phyloP scores from a whole-genome alignment of 2,888 invertebrate genomes.

The Carpatolechia fugitivella region DNA sequence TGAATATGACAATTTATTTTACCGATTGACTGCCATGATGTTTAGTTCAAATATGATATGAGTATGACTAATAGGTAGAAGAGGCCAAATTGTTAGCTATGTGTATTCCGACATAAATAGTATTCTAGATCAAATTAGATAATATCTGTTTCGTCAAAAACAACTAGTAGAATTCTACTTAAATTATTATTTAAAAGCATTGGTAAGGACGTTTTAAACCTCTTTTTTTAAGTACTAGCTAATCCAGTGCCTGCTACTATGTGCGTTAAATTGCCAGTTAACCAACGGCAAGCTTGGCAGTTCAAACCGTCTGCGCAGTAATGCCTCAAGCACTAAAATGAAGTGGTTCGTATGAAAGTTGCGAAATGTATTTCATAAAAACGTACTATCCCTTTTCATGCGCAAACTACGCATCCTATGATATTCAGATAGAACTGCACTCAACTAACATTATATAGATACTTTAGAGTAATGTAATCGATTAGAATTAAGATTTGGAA shows the following conservation, averaged over 20 bases:
- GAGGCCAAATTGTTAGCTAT: conserved; percentile 10
- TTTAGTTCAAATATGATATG: conserved; percentile 35
- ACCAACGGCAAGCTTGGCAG: no score
- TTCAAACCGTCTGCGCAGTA: background rate
- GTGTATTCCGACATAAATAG: background rate
- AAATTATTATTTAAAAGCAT: no score
- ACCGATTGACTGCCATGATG: conserved; percentile 59
- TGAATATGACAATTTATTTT: conserved; percentile 47
- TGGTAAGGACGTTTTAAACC: no score
- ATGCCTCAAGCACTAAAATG: background rate
- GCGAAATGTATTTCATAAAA: background rate
- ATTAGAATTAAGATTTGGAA: conserved; percentile 55
- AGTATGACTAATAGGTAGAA: conserved; percentile 16
- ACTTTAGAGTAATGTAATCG: conserved; percentile 59
- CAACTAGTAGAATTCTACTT: no score
- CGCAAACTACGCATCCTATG: conserved; percentile 35
- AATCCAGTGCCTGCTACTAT: no score
- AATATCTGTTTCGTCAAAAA: background rate
- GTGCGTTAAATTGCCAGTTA: no score
- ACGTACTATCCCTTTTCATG: conserved; percentile 18
- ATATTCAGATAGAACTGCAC: conserved; percentile 40
- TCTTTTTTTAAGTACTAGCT: no score
- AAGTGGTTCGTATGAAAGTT: background rate
- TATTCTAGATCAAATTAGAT: background rate
- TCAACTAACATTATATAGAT: conserved; percentile 39